Conservation (phyloP, 2,113 vertebrate species). For the Grammomys surdaster region DNA sequence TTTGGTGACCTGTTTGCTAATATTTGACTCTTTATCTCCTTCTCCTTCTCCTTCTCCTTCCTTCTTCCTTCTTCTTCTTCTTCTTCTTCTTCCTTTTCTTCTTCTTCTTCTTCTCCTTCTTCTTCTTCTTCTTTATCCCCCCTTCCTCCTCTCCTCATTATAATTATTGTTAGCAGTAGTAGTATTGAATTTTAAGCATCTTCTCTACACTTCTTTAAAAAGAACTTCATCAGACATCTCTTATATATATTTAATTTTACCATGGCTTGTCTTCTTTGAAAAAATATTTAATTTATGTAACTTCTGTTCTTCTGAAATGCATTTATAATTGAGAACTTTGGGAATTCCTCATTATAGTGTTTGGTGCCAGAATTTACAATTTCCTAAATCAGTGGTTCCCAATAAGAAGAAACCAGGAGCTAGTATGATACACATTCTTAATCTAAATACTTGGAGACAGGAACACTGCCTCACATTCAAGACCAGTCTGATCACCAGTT, state of each 20-base stretch:
- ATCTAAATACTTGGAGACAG: neutral
- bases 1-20: neutral
- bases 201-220: neutral
- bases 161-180: neutral
- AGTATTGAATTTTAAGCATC: neutral
- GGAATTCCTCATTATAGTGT: neutral
- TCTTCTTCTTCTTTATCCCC: no score
- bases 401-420: neutral
- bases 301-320: slow-evolving; percentile 11
- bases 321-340: slow-evolving; percentile 5
- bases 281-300: slow-evolving; percentile 30
- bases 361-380: slow-evolving; percentile 18
- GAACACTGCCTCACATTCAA: neutral
- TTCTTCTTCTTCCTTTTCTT: no score
- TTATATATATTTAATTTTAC: neutral
- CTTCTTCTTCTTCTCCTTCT: no score
- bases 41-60: no score
- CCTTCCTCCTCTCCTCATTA: neutral
- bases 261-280: neutral
- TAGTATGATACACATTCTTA: neutral
- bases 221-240: neutral
- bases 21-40: neutral
- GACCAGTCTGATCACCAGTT: neutral
- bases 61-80: no score
- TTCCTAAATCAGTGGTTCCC: neutral